Percentiles rank a stretch among this genome's conserved stretches.
Conservation (phyloP, 2,888 invertebrate genomes). For the Acronicta alni region DNA sequence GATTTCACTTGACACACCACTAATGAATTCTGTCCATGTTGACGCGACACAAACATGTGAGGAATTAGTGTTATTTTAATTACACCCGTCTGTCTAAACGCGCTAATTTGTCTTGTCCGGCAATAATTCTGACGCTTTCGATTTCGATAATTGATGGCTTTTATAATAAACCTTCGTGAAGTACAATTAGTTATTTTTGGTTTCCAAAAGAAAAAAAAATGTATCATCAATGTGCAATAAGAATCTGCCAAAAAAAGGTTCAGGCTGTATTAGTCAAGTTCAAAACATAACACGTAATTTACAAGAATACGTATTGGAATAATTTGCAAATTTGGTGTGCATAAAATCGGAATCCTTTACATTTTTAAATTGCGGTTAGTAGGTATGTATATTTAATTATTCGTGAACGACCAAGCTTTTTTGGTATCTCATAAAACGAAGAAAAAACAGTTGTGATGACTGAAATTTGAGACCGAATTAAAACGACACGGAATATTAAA, state of each 20-base stretch:
- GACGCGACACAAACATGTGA: slow-evolving; percentile 73
- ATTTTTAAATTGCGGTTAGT: slow-evolving; percentile 17
- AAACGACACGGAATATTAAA: slow-evolving; percentile 67
- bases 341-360: slow-evolving; percentile 33
- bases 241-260: slow-evolving; percentile 31
- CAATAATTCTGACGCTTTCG: slow-evolving; percentile 61
- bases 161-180: slow-evolving; percentile 58
- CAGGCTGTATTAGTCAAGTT: slow-evolving; percentile 12
- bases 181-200: slow-evolving; percentile 32
- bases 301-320: slow-evolving; percentile 22
- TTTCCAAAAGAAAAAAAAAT: slow-evolving; percentile 29
- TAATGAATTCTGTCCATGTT: slow-evolving; percentile 85
- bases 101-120: slow-evolving; percentile 60
- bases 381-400: slow-evolving; percentile 33
- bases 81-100: slow-evolving; percentile 60
- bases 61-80: slow-evolving; percentile 77
- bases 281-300: slow-evolving; percentile 21
- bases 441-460: slow-evolving; percentile 40
- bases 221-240: slow-evolving; percentile 34
- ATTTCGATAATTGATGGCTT: slow-evolving; percentile 69
- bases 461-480: slow-evolving; percentile 68
- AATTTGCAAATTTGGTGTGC: slow-evolving; percentile 31
- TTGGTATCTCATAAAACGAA: slow-evolving; percentile 30
- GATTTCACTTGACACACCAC: slow-evolving; percentile 74
- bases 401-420: slow-evolving; percentile 41